Percentiles rank a stretch among this genome's conserved stretches.
phyloP scores from a whole-genome alignment of 23 tunicate species.

The Halocynthia roretzi region DNA sequence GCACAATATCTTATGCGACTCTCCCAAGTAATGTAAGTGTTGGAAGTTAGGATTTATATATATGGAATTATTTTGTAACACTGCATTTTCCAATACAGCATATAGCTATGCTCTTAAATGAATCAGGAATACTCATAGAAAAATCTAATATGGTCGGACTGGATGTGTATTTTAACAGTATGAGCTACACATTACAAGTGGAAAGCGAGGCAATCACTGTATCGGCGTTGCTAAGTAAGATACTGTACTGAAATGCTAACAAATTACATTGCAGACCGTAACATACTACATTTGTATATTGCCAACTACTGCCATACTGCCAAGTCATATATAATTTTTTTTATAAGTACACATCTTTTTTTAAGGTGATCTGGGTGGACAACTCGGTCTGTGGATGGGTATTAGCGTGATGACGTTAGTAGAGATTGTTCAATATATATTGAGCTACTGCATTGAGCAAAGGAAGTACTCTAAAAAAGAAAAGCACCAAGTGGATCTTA shows the following conservation, averaged over 20 bases:
- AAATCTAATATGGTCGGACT: neutral
- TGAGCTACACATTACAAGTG: slow-evolving; percentile 1
- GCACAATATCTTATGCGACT: slow-evolving; percentile 16
- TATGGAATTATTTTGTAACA: neutral
- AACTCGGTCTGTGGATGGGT: slow-evolving; percentile 23
- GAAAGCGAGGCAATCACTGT: slow-evolving; percentile 13
- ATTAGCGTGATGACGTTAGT: slow-evolving; percentile 14
- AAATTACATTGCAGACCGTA: neutral
- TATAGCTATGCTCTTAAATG: neutral
- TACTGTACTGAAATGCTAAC: neutral
- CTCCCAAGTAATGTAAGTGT: slow-evolving; percentile 6
- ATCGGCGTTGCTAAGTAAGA: slow-evolving; percentile 15
- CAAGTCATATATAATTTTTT: neutral
- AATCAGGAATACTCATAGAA: neutral
- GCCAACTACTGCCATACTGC: neutral
- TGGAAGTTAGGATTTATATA: neutral
- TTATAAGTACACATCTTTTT: neutral
- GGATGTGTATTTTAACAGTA: slow-evolving; percentile 4
- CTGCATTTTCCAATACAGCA: neutral
- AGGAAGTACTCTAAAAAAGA: neutral
- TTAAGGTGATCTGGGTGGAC: slow-evolving; percentile 29
- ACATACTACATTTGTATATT: too few species aligned
- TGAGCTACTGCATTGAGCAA: neutral
- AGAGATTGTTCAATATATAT: neutral
- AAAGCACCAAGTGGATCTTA: neutral